phyloP scores from a whole-genome alignment of 2,888 invertebrate species.

The Magallana nippona region DNA sequence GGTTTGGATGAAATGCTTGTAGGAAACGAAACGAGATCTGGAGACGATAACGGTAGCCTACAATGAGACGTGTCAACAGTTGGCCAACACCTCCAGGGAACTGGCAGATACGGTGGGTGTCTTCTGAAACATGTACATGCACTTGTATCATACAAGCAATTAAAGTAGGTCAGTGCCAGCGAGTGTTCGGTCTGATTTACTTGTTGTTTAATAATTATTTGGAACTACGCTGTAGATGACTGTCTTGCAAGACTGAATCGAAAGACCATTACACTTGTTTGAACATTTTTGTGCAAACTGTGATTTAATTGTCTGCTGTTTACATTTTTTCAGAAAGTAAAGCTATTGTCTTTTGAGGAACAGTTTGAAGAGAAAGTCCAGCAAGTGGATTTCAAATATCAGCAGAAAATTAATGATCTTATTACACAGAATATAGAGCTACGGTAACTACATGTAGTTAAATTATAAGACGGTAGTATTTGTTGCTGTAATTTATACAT shows the following conservation, averaged over 20 bases:
- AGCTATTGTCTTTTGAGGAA: slow-evolving; percentile 74
- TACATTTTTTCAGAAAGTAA: slow-evolving; percentile 70
- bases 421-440: slow-evolving; percentile 77
- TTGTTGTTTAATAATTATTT: too few species aligned
- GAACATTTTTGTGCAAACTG: too few species aligned
- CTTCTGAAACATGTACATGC: not conserved
- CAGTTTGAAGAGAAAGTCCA: slow-evolving; percentile 76
- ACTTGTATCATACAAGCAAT: not conserved
- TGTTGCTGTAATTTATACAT: not conserved
- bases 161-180: too few species aligned
- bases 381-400: slow-evolving; percentile 76
- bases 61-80: slow-evolving; percentile 68
- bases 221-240: too few species aligned
- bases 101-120: slow-evolving; percentile 72
- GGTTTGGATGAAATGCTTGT: not conserved
- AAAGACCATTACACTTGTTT: too few species aligned
- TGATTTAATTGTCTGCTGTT: too few species aligned
- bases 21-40: slow-evolving; percentile 71
- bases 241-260: too few species aligned
- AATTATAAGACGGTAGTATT: not conserved
- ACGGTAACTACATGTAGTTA: slow-evolving; percentile 66
- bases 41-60: slow-evolving; percentile 64
- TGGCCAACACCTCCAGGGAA: slow-evolving; percentile 67
- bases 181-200: too few species aligned
- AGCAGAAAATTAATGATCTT: slow-evolving; percentile 72